Evolutionary conservation across 2,113 vertebrate species (phyloP).

Genomic region (Psilopogon haemacephalus): DNA sequence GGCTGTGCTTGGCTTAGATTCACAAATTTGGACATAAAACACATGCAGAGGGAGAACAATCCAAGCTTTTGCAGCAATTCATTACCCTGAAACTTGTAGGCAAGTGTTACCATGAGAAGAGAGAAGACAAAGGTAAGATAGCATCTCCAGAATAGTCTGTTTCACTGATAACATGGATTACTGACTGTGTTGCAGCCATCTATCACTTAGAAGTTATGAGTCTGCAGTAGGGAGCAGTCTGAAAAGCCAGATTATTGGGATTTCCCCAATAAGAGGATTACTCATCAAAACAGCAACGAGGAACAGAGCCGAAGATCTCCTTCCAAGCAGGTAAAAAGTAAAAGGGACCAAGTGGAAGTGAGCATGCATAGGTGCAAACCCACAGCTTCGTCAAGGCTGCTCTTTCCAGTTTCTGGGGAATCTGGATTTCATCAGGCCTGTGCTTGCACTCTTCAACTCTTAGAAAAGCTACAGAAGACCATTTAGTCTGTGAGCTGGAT

Average conservation of each 20-base stretch:
- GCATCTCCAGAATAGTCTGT: neutral
- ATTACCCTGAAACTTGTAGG: neutral
- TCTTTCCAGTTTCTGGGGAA: neutral
- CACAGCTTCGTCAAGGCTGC: neutral
- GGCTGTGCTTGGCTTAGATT: neutral
- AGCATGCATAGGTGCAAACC: neutral
- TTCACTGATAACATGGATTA: neutral
- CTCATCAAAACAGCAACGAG: neutral
- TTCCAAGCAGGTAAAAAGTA: neutral
- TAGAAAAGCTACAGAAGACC: neutral
- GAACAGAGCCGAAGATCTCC: neutral
- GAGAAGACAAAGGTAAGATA: neutral
- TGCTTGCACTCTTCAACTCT: neutral
- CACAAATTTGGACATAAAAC: neutral
- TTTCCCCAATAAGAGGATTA: slow-evolving; percentile 16
- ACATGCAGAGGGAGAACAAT: neutral
- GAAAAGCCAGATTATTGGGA: slow-evolving; percentile 21
- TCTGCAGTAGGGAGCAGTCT: neutral
- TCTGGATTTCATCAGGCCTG: neutral
- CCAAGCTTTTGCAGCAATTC: neutral
- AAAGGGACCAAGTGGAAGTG: neutral
- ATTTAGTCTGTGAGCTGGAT: neutral
- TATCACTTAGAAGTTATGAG: neutral
- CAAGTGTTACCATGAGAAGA: neutral
- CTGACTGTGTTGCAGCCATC: neutral